Base-by-base conservation (phyloP, 2,888 invertebrate genomes). In the Macropis europaea region DNA sequence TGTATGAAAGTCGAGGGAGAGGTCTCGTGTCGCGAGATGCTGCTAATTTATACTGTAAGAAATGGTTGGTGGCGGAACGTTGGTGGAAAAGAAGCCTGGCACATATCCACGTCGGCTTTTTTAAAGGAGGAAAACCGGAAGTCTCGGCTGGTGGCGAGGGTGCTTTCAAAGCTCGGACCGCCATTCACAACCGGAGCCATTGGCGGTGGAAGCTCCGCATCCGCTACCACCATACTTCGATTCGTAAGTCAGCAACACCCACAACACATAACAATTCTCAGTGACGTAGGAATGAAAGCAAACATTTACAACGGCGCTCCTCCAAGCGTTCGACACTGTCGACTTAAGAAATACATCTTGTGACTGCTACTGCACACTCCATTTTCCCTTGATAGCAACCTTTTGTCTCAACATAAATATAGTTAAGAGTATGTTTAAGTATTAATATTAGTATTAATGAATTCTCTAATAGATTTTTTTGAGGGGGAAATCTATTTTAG, bases 171-270 rank as follows among this genome's bases (percentile, higher is more conserved):
- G 80, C 74, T 81, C 87, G 80, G 85, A 83, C 74, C 83, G 84
- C 79, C 84, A 82, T 70, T 71, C 82, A 73, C 83, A 81, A 72
- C 76, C 84, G 59, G 84, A 86, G 60, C 82, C 85, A 60, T 75
- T 87, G 70, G 81, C 84, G 82, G 85, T 87, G 66, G 87, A 87
- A 79, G 86, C 84, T 67, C 87, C 88, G 72, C 88, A 88, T 84
- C 87, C 87, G 76, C 81, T 88, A 78, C 88, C 88, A 73, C 87
- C 87, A 61, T 88, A 87, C 84, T 88, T 88, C 73, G 85, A 88
- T 84, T 87, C 88, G 88, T 88, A 87, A 88, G 88, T 88, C 73
- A 57, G 70, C 79, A 70, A 66, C 62, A 68, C 68, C 76, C 75
- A 79, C 48, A 72, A 73, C 74, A 82, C 69, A 66, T 72, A 79